A percentile compares a stretch with the other conserved stretches of the same genome.
phyloP scores from a whole-genome alignment of 92 coral and sea anemone genomes.

The Meandrina meandrites region DNA sequence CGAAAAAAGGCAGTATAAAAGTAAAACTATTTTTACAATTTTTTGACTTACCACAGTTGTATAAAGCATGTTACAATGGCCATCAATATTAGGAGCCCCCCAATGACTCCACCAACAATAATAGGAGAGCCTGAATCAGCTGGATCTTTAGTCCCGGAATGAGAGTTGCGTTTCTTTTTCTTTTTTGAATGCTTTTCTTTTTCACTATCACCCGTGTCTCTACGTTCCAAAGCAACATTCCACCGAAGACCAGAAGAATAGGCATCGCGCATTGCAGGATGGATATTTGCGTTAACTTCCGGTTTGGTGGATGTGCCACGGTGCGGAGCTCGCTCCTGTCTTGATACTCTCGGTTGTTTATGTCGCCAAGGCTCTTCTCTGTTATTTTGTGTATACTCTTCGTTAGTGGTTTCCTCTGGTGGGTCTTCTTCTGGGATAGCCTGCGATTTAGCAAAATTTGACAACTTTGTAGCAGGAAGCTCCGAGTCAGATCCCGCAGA shows the following conservation, averaged over 20 bases:
- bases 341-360: background rate
- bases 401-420: background rate
- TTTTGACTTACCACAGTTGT: slow-evolving; percentile 12
- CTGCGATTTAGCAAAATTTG: background rate
- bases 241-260: slow-evolving; percentile 5
- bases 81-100: slow-evolving; percentile 12
- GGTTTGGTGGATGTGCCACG: slow-evolving; percentile 10
- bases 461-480: background rate
- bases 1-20: no score
- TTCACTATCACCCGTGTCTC: background rate
- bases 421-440: background rate
- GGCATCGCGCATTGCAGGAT: background rate
- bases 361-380: background rate
- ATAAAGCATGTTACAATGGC: background rate
- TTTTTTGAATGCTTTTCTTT: background rate
- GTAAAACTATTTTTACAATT: background rate
- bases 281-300: background rate
- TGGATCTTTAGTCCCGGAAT: background rate
- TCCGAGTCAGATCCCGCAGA: background rate
- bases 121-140: background rate
- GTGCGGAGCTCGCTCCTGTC: background rate
- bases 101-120: slow-evolving; percentile 29
- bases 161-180: background rate
- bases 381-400: background rate
- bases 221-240: background rate